A percentile compares a stretch with the other conserved stretches of the same genome.
Evolutionary conservation across 1,140 invertebrate genomes (phyloP).

Genomic region (Drosophila ironensis): DNA sequence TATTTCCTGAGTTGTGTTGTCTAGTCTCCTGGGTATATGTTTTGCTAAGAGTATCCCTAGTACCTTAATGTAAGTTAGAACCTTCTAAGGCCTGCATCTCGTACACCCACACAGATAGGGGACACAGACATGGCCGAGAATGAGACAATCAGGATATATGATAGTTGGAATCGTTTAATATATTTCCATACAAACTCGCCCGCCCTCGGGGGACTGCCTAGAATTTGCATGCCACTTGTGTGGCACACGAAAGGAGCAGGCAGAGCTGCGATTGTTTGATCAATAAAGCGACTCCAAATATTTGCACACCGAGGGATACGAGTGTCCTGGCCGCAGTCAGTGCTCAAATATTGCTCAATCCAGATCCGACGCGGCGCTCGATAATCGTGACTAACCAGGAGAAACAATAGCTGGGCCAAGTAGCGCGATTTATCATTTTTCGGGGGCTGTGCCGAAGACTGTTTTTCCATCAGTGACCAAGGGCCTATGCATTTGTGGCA

Average conservation of each 20-base stretch:
- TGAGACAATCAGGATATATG: constrained; percentile 36
- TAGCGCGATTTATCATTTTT: background rate
- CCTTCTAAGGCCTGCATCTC: constrained; percentile 2
- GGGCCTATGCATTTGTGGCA: constrained; percentile 30
- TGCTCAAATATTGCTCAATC: constrained; percentile 40
- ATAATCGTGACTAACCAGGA: constrained; percentile 22
- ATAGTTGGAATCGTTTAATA: constrained; percentile 44
- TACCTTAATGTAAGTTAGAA: background rate
- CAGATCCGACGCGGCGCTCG: constrained; percentile 47
- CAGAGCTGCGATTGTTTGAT: constrained; percentile 58
- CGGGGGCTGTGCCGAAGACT: too few species aligned
- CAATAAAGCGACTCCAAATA: constrained; percentile 57
- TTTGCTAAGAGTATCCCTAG: background rate
- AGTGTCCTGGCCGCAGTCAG: constrained; percentile 41
- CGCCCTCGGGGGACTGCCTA: background rate
- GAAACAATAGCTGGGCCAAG: constrained; percentile 11
- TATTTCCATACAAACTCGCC: constrained; percentile 44
- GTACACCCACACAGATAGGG: constrained; percentile 10
- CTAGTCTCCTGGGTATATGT: background rate
- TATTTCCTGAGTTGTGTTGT: background rate
- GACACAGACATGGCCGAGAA: background rate
- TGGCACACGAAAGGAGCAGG: constrained; percentile 47
- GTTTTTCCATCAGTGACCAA: too few species aligned
- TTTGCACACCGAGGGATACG: constrained; percentile 35
- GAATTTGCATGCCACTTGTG: constrained; percentile 52